Conservation (phyloP, 2,797 vertebrate species). For the Tadarida brasiliensis region DNA sequence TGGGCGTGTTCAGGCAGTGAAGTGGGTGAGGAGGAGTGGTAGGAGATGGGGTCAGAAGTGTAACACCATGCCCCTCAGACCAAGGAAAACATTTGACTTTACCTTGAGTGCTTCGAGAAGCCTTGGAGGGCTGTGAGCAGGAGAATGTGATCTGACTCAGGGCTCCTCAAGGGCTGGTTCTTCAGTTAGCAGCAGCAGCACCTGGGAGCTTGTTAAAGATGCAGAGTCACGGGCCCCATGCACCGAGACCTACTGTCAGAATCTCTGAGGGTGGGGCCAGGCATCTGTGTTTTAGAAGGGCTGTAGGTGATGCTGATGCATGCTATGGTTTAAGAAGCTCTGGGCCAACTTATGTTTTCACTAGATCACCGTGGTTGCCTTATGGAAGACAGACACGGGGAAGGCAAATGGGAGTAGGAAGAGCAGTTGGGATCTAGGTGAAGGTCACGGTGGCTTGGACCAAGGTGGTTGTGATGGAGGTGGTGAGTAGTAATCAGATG, state of each 20-base stretch:
- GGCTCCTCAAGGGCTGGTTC: accelerated
- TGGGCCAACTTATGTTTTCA: neutral
- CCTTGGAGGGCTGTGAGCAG: neutral
- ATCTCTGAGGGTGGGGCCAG: neutral
- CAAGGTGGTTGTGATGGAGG: too few species aligned
- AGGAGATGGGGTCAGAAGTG: neutral
- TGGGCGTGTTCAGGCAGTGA: neutral
- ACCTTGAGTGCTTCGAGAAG: neutral
- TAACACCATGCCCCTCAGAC: neutral
- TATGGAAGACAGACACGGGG: neutral
- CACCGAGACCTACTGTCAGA: neutral
- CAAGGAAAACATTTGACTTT: neutral
- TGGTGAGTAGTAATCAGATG: neutral
- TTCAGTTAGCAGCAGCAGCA: neutral
- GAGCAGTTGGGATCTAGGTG: neutral
- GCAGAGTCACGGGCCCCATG: neutral
- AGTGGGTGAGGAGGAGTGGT: neutral
- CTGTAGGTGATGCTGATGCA: neutral
- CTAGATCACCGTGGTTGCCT: neutral
- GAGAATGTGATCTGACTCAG: neutral
- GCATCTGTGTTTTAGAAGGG: neutral
- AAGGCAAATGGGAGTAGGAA: too few species aligned
- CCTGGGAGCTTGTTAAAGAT: neutral
- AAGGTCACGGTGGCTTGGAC: neutral
- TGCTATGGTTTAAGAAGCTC: neutral